Evolutionary conservation across 2,797 vertebrate species (phyloP), one percentile per base, ranked within the genome.

Genomic region (Onychomys arenicola): DNA sequence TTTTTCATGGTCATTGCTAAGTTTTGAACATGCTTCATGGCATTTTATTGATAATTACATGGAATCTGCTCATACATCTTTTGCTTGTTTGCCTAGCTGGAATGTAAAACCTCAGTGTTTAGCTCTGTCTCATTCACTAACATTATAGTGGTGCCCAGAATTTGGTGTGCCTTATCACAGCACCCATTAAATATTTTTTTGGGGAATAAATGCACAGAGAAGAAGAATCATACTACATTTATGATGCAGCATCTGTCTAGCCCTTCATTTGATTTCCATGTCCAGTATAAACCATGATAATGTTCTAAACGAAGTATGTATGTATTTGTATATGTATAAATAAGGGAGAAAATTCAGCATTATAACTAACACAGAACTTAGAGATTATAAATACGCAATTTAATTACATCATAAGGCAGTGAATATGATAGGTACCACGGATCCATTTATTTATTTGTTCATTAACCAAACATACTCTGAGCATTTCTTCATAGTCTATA

Each of bases 361-460:
- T 80, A 16, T 0, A 89, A 11, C 6, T 75, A 25, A 93, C 40
- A 90, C 71, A 46, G 52, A 90, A 57, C 11, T 71, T 87, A 85
- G 0, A 71, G 37, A 67, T 90, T 63, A 55, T 52, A 52, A 11
- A 3, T 11, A 40, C 2, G 69, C 37, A 92, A 91, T 85, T 92
- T 91, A 89, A 71, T 59, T 78, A n/a, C 2, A 94, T 19, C n/a
- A 86, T 6, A 90, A 94, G 65, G 6, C 9, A 76, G 14, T 40
- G 13, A 5, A 61, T 55, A 49, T 34, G 14, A 13, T 65, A 91
- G 59, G 65, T 84, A 11, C 10, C 87, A 83, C 5, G 80, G 13
- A 80, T 10, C 23, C 32, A 65, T 91, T 71, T 83, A 27, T 40
- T 63, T 91, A 46, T 89, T 95, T 59, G 85, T 83, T 93, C 57